Evolutionary conservation across 2,797 vertebrate species (phyloP), one percentile per base, ranked within the genome.

Genomic region (Zalophus californianus): DNA sequence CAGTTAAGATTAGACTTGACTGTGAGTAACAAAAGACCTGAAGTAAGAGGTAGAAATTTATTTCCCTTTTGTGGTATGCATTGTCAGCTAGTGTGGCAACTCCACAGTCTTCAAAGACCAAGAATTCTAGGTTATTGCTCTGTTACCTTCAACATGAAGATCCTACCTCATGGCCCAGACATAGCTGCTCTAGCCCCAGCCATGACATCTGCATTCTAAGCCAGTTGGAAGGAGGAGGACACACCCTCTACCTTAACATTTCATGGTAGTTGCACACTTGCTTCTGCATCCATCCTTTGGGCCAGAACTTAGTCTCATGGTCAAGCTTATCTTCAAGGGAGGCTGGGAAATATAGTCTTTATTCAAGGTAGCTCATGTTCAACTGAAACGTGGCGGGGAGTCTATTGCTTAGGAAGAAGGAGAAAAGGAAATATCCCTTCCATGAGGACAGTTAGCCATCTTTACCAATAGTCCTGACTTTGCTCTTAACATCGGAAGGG

Each of bases 41-140:
- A 86, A 64, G 75, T 80, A 84, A 94, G 87, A 91, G 9, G 38
- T 85, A 56, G 32, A 88, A 91, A 41, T 66, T 85, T 79, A 50
- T 58, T 60, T 66, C 13, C n/a, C 32, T 80, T 64, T 91, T 8
- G 78, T n/a, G 60, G 8, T 78, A 48, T 73, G 35, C 73, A 15
- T 56, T 77, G 29, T n/a, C 29, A 94, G 32, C 60, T 95, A 12
- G 38, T 29, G 48, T 48, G n/a, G 50, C 15, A 89, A 86, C 13
- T 48, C 38, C n/a, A 73, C 16, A 16, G 6, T 68, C 44, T 89
- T 89, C 54, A 91, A 70, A 77, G 52, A 38, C 23, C 44, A 92
- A 86, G 50, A 68, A 27, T 94, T 60, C 88, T 54, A 77, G 66
- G 5, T 91, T 79, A 18, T 64, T 91, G 56, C 52, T 86, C 2